Percentiles rank a stretch among this genome's conserved stretches.
phyloP scores from a whole-genome alignment of 2,113 vertebrate species.

The Mustelus asterias region DNA sequence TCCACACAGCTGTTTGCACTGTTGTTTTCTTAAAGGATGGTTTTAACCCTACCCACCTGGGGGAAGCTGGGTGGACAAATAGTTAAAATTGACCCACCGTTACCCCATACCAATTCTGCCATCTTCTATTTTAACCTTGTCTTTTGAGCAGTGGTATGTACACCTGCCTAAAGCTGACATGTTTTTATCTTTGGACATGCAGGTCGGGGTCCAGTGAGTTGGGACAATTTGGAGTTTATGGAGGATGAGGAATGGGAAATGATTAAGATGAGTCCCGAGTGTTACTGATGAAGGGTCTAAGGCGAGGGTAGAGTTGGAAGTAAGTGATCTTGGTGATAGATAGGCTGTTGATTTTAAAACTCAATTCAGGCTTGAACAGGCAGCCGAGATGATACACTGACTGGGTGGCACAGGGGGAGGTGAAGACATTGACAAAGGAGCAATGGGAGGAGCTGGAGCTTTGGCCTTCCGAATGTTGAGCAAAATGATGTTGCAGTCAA shows the following conservation, averaged over 20 bases:
- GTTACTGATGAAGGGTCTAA: neutral
- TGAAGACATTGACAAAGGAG: neutral
- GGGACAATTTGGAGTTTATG: too few species aligned
- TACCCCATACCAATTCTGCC: too few species aligned
- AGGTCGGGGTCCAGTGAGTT: neutral
- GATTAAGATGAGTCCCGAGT: neutral
- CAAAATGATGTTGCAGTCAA: too few species aligned
- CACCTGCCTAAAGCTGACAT: neutral
- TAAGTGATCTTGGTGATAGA: too few species aligned
- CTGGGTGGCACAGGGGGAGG: too few species aligned
- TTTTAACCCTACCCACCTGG: neutral
- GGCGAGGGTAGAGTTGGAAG: too few species aligned
- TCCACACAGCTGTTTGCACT: neutral
- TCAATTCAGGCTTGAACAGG: too few species aligned
- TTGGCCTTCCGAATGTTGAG: too few species aligned
- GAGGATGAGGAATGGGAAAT: too few species aligned
- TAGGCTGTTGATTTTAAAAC: too few species aligned
- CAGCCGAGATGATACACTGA: too few species aligned
- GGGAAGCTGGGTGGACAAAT: neutral
- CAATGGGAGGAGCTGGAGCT: neutral
- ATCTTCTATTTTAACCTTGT: neutral
- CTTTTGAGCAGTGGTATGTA: neutral
- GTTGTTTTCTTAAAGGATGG: neutral
- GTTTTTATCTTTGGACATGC: neutral
- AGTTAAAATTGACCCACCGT: neutral